Conservation (phyloP, 2,113 vertebrate species). For the Brachyhypopomus occidentalis region DNA sequence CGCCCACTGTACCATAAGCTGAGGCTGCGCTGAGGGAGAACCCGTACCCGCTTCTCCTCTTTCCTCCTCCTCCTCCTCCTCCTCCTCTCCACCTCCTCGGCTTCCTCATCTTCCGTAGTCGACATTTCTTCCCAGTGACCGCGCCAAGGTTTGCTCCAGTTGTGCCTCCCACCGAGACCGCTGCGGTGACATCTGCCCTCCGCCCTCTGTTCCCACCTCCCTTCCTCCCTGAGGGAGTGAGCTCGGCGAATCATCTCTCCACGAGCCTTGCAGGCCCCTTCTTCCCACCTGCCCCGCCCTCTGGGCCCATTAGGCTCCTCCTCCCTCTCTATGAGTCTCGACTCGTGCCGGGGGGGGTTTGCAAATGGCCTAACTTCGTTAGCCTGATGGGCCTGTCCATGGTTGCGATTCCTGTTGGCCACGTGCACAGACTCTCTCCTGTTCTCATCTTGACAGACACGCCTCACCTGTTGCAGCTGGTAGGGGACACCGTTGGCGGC, state of each 20-base stretch:
- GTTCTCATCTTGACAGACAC: slow-evolving; percentile 71
- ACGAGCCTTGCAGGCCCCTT: slow-evolving; percentile 7
- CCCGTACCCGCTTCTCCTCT: slow-evolving; percentile 43
- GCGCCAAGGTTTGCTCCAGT: slow-evolving; percentile 49
- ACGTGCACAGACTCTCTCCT: slow-evolving; percentile 53
- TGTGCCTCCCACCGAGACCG: slow-evolving; percentile 49
- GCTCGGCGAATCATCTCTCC: background rate
- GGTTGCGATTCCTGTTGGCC: slow-evolving; percentile 39
- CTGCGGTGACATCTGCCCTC: background rate
- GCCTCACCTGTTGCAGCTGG: slow-evolving; percentile 58
- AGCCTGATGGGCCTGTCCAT: slow-evolving; percentile 44
- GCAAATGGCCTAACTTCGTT: slow-evolving; percentile 43
- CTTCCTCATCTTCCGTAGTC: slow-evolving; percentile 62
- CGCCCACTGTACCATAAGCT: slow-evolving; percentile 15
- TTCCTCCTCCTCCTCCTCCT: slow-evolving; percentile 52
- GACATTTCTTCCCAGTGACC: slow-evolving; percentile 50
- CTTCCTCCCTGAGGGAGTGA: slow-evolving; percentile 22
- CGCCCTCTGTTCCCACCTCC: slow-evolving; percentile 27
- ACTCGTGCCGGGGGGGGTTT: background rate
- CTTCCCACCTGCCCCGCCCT: slow-evolving; percentile 43
- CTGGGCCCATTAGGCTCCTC: slow-evolving; percentile 27
- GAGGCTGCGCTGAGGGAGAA: slow-evolving; percentile 35
- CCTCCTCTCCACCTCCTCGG: slow-evolving; percentile 1
- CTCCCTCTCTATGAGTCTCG: slow-evolving; percentile 45
- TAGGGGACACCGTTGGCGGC: background rate